These are phyloP conservation scores for Cynopterus sphinx DNA, from an alignment of 2,797 vertebrate genomes.

Conservation along the genomic window DNA sequence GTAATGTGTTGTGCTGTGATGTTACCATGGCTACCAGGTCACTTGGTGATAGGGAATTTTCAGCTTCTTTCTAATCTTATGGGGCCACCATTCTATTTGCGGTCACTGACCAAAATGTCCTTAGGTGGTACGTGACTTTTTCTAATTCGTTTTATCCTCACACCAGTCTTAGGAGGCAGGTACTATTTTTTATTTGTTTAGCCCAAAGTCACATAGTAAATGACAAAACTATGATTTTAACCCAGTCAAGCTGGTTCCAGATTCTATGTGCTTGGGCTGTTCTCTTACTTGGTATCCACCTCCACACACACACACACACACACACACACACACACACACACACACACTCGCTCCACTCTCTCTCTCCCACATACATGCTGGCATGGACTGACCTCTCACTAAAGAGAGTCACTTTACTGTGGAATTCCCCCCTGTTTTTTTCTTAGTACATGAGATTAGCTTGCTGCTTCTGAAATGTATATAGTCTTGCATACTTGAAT, in stretches of 20 bases:
- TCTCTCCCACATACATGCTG: not conserved
- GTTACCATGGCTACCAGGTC: not conserved
- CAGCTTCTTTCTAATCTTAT: not conserved
- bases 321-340: not conserved
- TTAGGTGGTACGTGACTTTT: not conserved
- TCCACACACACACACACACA: not conserved
- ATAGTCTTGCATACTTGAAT: not conserved
- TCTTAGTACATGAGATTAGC: not conserved
- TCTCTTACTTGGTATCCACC: not conserved
- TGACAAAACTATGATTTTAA: not conserved
- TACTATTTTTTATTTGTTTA: not conserved
- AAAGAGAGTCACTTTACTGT: not conserved
- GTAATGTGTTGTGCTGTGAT: not conserved
- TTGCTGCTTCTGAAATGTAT: not conserved
- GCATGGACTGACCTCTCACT: not conserved
- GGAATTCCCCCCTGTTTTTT: not conserved
- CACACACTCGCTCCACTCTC: accelerated
- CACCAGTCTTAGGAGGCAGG: not conserved
- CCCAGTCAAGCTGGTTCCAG: not conserved
- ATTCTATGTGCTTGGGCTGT: not conserved
- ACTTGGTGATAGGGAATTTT: not conserved
- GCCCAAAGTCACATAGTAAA: not conserved
- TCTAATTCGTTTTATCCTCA: not conserved
- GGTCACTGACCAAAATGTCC: not conserved
- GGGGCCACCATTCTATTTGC: not conserved